phyloP scores from a whole-genome alignment of 2,113 vertebrate genomes.

The Poicephalus meyeri region DNA sequence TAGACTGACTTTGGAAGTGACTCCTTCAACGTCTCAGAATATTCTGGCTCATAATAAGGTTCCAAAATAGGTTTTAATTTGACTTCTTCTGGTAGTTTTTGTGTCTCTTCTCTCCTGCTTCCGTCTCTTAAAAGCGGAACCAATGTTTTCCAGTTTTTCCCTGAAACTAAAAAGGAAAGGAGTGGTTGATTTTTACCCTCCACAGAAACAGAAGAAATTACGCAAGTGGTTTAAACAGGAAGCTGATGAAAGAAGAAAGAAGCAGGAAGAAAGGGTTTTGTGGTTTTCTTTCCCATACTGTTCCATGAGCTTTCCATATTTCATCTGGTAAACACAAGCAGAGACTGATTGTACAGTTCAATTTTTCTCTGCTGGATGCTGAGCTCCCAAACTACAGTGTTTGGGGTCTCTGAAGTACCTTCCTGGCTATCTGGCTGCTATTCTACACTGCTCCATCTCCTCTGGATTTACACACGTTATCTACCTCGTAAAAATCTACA shows the following conservation, averaged over 20 bases:
- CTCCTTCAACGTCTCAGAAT: slow-evolving; percentile 59
- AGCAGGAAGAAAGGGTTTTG: neutral
- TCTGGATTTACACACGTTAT: neutral
- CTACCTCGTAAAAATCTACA: neutral
- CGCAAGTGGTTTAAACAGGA: neutral
- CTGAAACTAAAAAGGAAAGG: slow-evolving; percentile 66
- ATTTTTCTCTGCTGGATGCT: neutral
- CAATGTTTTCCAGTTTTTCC: slow-evolving; percentile 79
- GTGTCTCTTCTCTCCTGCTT: slow-evolving; percentile 71
- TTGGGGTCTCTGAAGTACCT: neutral
- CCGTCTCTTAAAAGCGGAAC: slow-evolving; percentile 77
- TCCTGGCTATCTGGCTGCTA: neutral
- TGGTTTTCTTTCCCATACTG: neutral
- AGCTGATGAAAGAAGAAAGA: neutral
- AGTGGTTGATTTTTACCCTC: neutral
- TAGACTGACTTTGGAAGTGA: slow-evolving; percentile 61
- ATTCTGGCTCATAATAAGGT: slow-evolving; percentile 68
- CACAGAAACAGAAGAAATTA: neutral
- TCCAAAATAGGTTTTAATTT: slow-evolving; percentile 71
- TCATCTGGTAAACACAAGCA: neutral
- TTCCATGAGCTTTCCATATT: neutral
- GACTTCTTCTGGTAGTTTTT: slow-evolving; percentile 62
- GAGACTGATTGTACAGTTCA: neutral
- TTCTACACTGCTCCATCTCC: neutral
- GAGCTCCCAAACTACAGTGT: neutral